Evolutionary conservation across 2,888 invertebrate genomes (phyloP).

Genomic region (Ichneumoninae sp.): DNA sequence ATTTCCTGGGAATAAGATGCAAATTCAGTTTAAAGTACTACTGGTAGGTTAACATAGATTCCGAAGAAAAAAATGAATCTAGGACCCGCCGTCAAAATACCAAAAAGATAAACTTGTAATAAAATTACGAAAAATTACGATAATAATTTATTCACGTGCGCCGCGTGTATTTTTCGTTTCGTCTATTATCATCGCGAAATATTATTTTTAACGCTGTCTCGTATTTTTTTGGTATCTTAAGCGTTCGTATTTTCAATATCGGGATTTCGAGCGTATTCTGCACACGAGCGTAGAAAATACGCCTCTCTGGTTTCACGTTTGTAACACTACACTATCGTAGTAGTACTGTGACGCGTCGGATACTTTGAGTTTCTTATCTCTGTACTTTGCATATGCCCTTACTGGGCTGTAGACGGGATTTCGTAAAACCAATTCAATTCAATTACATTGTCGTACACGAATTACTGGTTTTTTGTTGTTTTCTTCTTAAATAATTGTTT

Average conservation of each 20-base stretch:
- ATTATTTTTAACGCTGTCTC: not conserved
- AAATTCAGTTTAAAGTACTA: not conserved
- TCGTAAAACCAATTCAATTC: too few species aligned
- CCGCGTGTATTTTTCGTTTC: not conserved
- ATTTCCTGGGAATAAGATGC: too few species aligned
- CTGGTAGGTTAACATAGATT: not conserved
- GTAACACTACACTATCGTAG: not conserved
- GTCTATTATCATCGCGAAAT: not conserved
- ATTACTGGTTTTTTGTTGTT: too few species aligned
- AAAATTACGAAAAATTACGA: not conserved
- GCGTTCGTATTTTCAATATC: not conserved
- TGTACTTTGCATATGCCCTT: constrained; percentile 1
- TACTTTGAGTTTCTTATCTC: not conserved
- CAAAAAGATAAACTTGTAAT: too few species aligned
- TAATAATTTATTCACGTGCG: not conserved
- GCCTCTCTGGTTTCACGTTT: not conserved
- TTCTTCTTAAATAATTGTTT: too few species aligned
- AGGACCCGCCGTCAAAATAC: too few species aligned
- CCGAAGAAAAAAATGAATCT: not conserved
- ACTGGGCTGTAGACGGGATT: not conserved
- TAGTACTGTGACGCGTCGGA: not conserved
- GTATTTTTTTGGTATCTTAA: not conserved
- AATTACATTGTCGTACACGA: too few species aligned
- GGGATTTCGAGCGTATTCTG: not conserved
- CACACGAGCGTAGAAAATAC: not conserved